Evolutionary conservation across 2,113 vertebrate genomes (phyloP).

Genomic region (Okapia johnstoni): DNA sequence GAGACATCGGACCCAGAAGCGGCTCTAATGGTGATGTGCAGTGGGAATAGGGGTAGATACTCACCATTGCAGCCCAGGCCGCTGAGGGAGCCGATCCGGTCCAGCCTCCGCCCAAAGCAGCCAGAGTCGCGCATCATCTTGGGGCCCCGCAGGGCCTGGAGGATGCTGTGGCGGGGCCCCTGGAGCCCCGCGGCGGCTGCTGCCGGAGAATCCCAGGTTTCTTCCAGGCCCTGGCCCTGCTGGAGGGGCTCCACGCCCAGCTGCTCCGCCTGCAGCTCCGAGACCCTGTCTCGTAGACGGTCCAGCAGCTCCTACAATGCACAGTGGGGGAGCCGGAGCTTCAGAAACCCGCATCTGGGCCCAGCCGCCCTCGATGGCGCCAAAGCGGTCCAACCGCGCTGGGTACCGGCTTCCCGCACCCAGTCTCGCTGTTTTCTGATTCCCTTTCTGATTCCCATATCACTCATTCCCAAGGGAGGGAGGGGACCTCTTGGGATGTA

Average conservation of each 20-base stretch:
- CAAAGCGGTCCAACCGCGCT: neutral
- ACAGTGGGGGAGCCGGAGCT: neutral
- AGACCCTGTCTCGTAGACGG: slow-evolving; percentile 77
- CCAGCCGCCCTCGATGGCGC: neutral
- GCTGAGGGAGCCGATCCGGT: slow-evolving; percentile 89
- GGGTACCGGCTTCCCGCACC: neutral
- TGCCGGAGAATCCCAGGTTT: neutral
- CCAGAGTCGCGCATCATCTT: slow-evolving; percentile 77
- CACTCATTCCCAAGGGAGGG: neutral
- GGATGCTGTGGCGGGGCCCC: slow-evolving; percentile 66
- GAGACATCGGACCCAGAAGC: neutral
- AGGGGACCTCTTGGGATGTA: too few species aligned
- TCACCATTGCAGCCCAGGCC: slow-evolving; percentile 88
- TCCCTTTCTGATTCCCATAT: neutral
- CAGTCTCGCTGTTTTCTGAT: rapidly evolving
- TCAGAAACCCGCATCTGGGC: neutral
- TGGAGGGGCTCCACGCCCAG: neutral
- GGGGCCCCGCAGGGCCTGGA: slow-evolving; percentile 79
- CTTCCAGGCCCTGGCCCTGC: neutral
- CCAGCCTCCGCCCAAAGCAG: slow-evolving; percentile 90
- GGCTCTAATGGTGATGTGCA: rapidly evolving
- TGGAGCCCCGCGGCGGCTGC: slow-evolving; percentile 35
- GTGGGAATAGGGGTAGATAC: neutral
- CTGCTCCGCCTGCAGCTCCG: slow-evolving; percentile 57
- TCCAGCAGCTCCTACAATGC: slow-evolving; percentile 81